These are phyloP conservation scores for Microctenopoma steveboyesi DNA, from an alignment of 2,797 vertebrate species.

Conservation along the genomic window DNA sequence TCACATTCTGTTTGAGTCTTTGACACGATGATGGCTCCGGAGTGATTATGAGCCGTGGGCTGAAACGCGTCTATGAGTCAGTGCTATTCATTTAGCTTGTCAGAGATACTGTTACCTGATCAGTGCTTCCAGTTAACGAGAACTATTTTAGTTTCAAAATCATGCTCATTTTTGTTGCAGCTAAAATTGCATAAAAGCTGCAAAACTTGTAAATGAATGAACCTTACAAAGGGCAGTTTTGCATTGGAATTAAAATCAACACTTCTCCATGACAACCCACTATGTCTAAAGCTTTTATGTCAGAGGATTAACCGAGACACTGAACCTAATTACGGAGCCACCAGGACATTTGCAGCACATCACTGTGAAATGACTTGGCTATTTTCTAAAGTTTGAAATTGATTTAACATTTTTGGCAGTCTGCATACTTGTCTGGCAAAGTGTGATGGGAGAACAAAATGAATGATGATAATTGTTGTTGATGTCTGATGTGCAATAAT, in stretches of 20 bases:
- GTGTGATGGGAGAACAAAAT: conserved; percentile 51
- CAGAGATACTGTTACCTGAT: conserved; percentile 12
- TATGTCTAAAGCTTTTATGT: conserved; percentile 6
- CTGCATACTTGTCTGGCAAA: conserved; percentile 35
- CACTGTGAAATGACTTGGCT: conserved; percentile 37
- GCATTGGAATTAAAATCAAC: conserved; percentile 2
- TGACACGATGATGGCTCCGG: conserved; percentile 37
- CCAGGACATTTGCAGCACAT: conserved; percentile 21
- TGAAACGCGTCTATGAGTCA: conserved; percentile 39
- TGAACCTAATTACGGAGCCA: conserved; percentile 13
- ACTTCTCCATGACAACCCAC: conserved; percentile 4
- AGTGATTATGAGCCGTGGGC: conserved; percentile 33
- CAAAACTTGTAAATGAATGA: not conserved
- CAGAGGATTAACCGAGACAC: not conserved
- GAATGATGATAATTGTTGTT: conserved; percentile 48
- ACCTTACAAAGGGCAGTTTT: not conserved
- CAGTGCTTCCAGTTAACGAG: conserved; percentile 2
- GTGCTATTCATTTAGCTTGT: conserved; percentile 29
- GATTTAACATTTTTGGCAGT: conserved; percentile 42
- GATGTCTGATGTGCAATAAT: conserved; percentile 41
- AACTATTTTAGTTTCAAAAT: not conserved
- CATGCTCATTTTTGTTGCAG: not conserved
- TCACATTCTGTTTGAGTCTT: conserved; percentile 40
- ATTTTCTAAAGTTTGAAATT: conserved; percentile 37
- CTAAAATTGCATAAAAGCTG: too few species aligned